phyloP scores from a whole-genome alignment of 2,113 vertebrate species.

The Sphyrna mokarran region DNA sequence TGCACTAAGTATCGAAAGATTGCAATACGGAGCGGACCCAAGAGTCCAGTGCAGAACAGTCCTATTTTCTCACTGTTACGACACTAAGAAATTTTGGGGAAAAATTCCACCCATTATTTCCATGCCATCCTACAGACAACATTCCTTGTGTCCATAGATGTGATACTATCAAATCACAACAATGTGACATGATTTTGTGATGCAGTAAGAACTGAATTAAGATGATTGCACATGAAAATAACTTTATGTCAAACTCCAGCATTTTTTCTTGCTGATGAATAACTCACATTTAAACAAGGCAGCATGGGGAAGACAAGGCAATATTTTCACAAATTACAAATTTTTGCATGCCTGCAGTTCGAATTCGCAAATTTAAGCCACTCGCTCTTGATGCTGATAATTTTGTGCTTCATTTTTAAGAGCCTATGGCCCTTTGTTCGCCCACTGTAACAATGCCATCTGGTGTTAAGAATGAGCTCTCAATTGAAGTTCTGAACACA shows the following conservation, averaged over 20 bases:
- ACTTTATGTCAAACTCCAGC: neutral
- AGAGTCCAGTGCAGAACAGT: too few species aligned
- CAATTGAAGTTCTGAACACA: neutral
- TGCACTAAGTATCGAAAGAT: too few species aligned
- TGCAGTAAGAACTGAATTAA: neutral
- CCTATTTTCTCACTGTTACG: too few species aligned
- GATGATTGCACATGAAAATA: too few species aligned
- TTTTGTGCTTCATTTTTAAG: neutral
- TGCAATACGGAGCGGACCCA: too few species aligned
- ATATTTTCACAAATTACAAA: neutral
- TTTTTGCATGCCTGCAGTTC: neutral
- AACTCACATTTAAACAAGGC: neutral
- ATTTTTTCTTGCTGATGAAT: neutral
- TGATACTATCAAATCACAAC: neutral
- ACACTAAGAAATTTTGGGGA: too few species aligned
- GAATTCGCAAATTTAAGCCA: neutral
- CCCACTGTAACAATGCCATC: constrained; percentile 28
- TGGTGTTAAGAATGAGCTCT: neutral
- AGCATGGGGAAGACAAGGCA: neutral
- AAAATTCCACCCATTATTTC: too few species aligned
- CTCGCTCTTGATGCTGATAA: neutral
- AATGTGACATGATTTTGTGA: too few species aligned
- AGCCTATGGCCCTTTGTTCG: too few species aligned
- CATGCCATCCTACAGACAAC: too few species aligned
- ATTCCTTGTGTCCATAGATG: neutral